Base-by-base conservation (phyloP, 1,140 invertebrate species). In the Harlomillsia oculata region DNA sequence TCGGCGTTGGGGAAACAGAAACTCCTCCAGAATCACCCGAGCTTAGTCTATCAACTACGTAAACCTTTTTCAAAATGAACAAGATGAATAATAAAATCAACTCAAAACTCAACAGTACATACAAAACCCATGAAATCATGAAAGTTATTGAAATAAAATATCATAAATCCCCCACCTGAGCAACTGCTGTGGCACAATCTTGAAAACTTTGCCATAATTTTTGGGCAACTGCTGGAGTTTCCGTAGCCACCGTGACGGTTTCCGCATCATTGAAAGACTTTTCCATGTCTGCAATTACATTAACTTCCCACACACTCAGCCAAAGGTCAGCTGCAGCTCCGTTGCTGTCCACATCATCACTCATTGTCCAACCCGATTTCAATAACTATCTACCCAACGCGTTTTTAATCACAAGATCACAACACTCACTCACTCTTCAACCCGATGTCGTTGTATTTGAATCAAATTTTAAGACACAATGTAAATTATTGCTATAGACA, bases 141-240 rank as follows among this genome's bases (percentile, higher is more conserved):
- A 34, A 34, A 48, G 32, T 9, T 9, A 9, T n/a, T 39, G 32
- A 40, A 51, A 40, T 51, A 36, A 36, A 51, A 51, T 20, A 39
- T 13, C 3, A 18, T 11, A 16, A 18, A 13, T 16, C 26, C 21
- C 43, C 13, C 25, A 51, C 49, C 49, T 51, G 32, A 40, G 49
- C 49, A 51, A 51, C 37, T 29, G 49, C 32, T 39, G 49, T 51
- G 23, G 49, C 49, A 32, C 49, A 51, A 28, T 51, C 39, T 25
- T 51, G 49, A 51, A 51, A 51, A 25, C 21, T 39, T 37, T 39
- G 49, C 49, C 49, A 51, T 14, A 51, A 28, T 40, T 40, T 51
- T 29, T 51, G 49, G 13, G 34, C 20, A 25, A 32, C 28, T 39
- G 28, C 16, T 40, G 36, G 34, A 37, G 32, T 40, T 51, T 51